A percentile compares a stretch with the other conserved stretches of the same genome.
These are phyloP conservation scores for Sorex fumeus DNA, from an alignment of 2,113 vertebrate species.

Conservation along the genomic window DNA sequence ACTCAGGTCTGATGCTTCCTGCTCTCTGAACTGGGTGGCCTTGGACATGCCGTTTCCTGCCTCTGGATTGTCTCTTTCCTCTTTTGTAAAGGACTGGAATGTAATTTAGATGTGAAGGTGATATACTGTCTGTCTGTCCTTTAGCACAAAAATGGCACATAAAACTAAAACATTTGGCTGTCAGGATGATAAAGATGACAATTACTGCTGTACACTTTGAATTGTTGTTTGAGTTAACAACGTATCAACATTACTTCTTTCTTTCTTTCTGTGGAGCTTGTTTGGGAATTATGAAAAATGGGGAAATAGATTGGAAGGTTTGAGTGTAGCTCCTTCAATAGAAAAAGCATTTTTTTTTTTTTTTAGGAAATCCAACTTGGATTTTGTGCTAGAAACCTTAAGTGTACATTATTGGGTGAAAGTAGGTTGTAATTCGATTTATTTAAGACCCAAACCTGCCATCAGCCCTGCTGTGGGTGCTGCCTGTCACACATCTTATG, in stretches of 20 bases:
- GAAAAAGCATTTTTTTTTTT: neutral
- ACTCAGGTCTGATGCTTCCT: neutral
- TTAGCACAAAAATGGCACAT: neutral
- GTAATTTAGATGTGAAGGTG: neutral
- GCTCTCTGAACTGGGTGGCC: constrained; percentile 21
- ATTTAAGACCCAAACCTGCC: neutral
- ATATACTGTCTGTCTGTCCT: neutral
- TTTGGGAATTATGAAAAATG: constrained; percentile 14
- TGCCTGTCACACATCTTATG: neutral
- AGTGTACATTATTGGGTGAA: constrained; percentile 4
- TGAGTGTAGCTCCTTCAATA: constrained; percentile 30
- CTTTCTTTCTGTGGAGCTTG: neutral
- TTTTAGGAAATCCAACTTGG: neutral
- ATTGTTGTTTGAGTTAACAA: neutral
- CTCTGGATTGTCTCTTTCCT: constrained; percentile 6
- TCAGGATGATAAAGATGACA: neutral
- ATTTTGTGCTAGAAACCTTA: constrained; percentile 43
- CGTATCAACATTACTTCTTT: neutral
- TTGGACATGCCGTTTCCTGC: neutral
- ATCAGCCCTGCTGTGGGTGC: neutral
- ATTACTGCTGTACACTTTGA: neutral
- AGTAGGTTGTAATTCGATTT: neutral
- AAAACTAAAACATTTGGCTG: neutral
- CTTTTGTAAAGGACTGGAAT: neutral
- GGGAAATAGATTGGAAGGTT: neutral